Conservation (phyloP, 2,888 invertebrate genomes). For the Mythimna loreyi region DNA sequence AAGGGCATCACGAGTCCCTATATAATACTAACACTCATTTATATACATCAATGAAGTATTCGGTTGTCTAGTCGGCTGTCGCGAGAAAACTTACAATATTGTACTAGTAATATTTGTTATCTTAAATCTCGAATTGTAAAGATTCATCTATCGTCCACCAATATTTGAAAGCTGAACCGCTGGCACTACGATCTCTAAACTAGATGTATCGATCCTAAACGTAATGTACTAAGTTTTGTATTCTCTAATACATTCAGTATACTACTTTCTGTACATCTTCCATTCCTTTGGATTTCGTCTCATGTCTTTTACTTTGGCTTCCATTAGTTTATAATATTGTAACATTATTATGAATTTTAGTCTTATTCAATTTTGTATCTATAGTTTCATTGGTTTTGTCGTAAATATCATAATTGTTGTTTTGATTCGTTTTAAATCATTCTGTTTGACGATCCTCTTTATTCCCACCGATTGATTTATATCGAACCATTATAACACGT, state of each 20-base stretch:
- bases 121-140: constrained; percentile 84
- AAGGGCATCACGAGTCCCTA: constrained; percentile 76
- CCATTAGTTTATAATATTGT: constrained; percentile 35
- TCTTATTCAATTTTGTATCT: constrained; percentile 53
- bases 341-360: constrained; percentile 53
- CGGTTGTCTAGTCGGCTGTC: constrained; percentile 74
- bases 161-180: constrained; percentile 90
- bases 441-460: constrained; percentile 37
- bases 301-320: constrained; percentile 36
- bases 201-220: constrained; percentile 83
- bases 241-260: constrained; percentile 81
- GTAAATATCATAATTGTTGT: constrained; percentile 33
- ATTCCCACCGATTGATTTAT: constrained; percentile 53
- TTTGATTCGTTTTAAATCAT: constrained; percentile 40
- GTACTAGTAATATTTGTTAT: constrained; percentile 76
- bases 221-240: constrained; percentile 81
- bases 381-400: constrained; percentile 38
- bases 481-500: constrained; percentile 83
- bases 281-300: constrained; percentile 52
- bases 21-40: constrained; percentile 83
- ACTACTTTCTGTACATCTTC: constrained; percentile 78
- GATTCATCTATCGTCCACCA: constrained; percentile 83
- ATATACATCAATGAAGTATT: constrained; percentile 84
- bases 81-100: constrained; percentile 75
- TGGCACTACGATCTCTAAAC: constrained; percentile 83